Evolutionary conservation across 1,140 invertebrate species (phyloP), one percentile per base, ranked within the genome.

Genomic region (Papilio aristodemus): DNA sequence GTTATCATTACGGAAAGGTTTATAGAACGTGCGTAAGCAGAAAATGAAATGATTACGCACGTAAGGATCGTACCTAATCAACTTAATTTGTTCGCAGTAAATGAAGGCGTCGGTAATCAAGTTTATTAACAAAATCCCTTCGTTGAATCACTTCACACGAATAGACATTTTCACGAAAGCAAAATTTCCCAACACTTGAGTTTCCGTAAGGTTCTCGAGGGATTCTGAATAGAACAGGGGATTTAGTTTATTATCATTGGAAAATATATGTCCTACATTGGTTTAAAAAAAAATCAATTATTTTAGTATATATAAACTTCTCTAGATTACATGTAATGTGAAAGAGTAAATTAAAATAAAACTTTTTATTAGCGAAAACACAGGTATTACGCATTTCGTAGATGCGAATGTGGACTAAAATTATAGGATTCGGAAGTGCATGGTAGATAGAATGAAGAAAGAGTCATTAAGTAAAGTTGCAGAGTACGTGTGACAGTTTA

Each of bases 31-130:
- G 46, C 17, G 17, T 50, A 50, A 50, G 46, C 46, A 22, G 22
- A 50, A 50, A 50, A 22, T 4, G 46, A 25, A 17, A 50, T 13
- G 46, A 22, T 17, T 50, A 50, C 8, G 10, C 46, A 17, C 46
- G 46, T 50, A 50, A 50, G 17, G 46, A 36, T n/a, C 25, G 13
- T 39, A 37, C 27, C 58, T 38, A 60, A 60, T 60, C 58, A 60
- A 37, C 32, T 60, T 60, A 36, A 60, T 60, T 60, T 36, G 27
- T 36, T 32, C 17, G 14, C 9, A 38, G 58, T 19, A 60, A 60
- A 60, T 60, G 32, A 60, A 60, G 27, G 14, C 13, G 36, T 60
- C 58, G 38, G 58, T 36, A 60, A 60, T 37, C 27, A 60, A 37
- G 58, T 37, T 37, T 60, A 37, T 37, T n/a, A 38, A 37, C 27